Conservation (phyloP, 2,797 vertebrate genomes). For the Triplophysa bombifrons region DNA sequence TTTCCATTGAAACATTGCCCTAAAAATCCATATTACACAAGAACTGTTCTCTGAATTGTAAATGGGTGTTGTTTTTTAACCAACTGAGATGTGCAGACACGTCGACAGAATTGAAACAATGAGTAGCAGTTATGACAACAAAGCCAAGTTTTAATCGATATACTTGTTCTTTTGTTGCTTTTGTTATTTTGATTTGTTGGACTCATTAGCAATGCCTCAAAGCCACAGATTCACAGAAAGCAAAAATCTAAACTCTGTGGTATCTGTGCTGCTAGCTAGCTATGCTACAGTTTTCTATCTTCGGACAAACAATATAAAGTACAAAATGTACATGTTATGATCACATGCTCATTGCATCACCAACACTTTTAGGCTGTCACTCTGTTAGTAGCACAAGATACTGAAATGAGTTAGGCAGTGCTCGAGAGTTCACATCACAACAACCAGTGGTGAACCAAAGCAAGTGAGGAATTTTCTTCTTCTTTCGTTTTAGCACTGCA, state of each 20-base stretch:
- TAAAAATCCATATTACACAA: background rate
- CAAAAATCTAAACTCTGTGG: constrained; percentile 25
- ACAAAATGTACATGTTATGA: constrained; percentile 44
- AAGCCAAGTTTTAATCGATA: constrained; percentile 8
- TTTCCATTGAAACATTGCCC: background rate
- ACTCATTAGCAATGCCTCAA: background rate
- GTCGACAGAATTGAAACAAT: background rate
- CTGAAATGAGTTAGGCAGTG: constrained; percentile 41
- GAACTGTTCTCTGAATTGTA: background rate
- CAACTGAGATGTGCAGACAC: too few species aligned
- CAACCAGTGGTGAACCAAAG: constrained; percentile 50
- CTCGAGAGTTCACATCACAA: constrained; percentile 42
- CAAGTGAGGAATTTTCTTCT: constrained; percentile 31
- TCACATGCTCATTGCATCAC: constrained; percentile 46
- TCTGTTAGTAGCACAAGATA: constrained; percentile 51
- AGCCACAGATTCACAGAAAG: constrained; percentile 38
- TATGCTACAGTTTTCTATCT: constrained; percentile 48
- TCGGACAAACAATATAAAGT: constrained; percentile 47
- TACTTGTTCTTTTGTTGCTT: constrained; percentile 12
- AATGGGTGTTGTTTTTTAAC: too few species aligned
- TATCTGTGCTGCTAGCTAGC: constrained; percentile 35
- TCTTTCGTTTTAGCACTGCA: constrained; percentile 30
- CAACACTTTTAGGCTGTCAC: constrained; percentile 41
- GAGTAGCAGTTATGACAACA: constrained; percentile 6
- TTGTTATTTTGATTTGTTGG: background rate